A percentile compares a stretch with the other conserved stretches of the same genome.
phyloP scores from a whole-genome alignment of 2,797 vertebrate genomes.

The Macropodus opercularis region DNA sequence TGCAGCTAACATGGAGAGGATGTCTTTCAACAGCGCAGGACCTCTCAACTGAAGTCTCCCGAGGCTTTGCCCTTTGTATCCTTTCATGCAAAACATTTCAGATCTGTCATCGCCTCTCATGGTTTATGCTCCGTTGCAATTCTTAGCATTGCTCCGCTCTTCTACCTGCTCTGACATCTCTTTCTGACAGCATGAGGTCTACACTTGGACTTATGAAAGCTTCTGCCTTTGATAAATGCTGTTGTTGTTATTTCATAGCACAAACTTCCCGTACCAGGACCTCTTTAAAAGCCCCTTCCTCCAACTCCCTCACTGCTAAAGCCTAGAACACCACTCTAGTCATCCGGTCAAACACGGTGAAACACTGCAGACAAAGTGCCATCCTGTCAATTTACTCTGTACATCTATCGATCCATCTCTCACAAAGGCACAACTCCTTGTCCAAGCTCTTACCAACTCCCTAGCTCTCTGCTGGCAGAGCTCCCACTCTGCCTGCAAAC shows the following conservation, averaged over 20 bases:
- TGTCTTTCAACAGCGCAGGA: constrained; percentile 15
- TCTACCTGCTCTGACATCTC: constrained; percentile 16
- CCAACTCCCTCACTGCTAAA: constrained; percentile 26
- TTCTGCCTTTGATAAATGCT: constrained; percentile 8
- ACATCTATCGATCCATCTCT: constrained; percentile 56
- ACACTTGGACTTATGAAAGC: constrained; percentile 10
- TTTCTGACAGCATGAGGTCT: constrained; percentile 16
- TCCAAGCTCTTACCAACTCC: constrained; percentile 37
- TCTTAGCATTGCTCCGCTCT: constrained; percentile 13
- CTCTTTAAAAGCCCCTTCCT: constrained; percentile 26
- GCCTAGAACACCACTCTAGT: constrained; percentile 39
- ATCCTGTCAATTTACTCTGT: constrained; percentile 60
- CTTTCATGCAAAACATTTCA: constrained; percentile 25
- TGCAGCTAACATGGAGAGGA: constrained; percentile 6
- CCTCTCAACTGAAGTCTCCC: constrained; percentile 16
- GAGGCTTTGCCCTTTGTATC: background rate
- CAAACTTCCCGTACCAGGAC: constrained; percentile 14
- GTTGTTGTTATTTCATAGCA: constrained; percentile 19
- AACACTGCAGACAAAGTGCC: constrained; percentile 55
- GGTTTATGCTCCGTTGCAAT: constrained; percentile 9
- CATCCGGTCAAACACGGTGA: constrained; percentile 24
- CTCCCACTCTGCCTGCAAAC: constrained; percentile 45
- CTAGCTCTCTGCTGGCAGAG: constrained; percentile 47
- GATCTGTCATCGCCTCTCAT: constrained; percentile 19
- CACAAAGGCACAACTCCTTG: constrained; percentile 54